Evolutionary conservation across 1,140 invertebrate species (phyloP).

Genomic region (Pseudomyrmex flavicornis): DNA sequence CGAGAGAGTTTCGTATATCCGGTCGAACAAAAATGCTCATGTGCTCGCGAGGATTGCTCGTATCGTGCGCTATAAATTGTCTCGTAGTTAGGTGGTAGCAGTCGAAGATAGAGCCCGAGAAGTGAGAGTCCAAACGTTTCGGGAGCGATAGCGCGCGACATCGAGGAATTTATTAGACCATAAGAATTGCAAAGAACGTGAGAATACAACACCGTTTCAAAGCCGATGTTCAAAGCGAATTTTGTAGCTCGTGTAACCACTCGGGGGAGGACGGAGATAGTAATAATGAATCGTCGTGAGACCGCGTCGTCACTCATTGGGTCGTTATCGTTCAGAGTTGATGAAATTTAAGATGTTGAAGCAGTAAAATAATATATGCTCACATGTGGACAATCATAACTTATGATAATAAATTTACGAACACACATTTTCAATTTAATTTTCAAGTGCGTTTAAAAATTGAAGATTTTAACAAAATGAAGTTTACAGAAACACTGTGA

Average conservation of each 20-base stretch:
- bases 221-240: constrained; percentile 59
- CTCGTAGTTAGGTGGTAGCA: constrained; percentile 36
- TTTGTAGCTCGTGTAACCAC: constrained; percentile 57
- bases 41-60: constrained; percentile 1
- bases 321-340: neutral
- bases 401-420: neutral
- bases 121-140: constrained; percentile 53
- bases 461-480: neutral
- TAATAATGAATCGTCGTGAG: constrained; percentile 58
- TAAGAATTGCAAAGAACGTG: constrained; percentile 59
- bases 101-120: constrained; percentile 52
- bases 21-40: constrained; percentile 41
- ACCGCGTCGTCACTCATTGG: constrained; percentile 15
- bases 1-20: neutral
- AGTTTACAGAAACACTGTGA: neutral
- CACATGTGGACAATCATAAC: neutral
- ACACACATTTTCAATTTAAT: neutral
- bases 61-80: constrained; percentile 59
- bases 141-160: constrained; percentile 55
- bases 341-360: neutral
- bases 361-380: neutral
- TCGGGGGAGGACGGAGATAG: constrained; percentile 21
- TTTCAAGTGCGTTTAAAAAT: neutral
- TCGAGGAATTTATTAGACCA: constrained; percentile 67
- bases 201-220: constrained; percentile 64